Base-by-base conservation (phyloP, 1,140 invertebrate species). In the Leptinotarsa undecemlineata region DNA sequence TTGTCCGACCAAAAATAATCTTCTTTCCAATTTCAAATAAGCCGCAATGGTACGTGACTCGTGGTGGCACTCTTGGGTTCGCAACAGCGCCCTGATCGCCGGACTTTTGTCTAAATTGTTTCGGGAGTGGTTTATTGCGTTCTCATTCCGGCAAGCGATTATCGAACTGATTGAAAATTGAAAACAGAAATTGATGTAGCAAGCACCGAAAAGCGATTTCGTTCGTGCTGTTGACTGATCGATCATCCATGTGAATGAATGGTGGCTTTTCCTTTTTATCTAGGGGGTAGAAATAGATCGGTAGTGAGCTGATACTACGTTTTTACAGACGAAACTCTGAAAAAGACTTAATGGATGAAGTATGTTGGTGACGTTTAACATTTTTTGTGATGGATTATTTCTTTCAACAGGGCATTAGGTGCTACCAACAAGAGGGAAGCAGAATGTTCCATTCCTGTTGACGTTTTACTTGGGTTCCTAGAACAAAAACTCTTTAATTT, bases 111-210 rank as follows among this genome's bases (percentile, higher is more conserved):
- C n/a, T 57, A 19, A 57, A 57, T 57, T 57, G 51, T 57, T 57
- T 57, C 51, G n/a, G 51, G 51, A 57, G 51, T 19, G 15, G 51
- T 19, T 57, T 19, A 19, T 19, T 57, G 51, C 51, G 6, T 17
- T 57, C n/a, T 57, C 51, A 57, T 15, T 57, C 51, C 51, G 51
- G 17, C 17, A 17, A 19, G 51, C 51, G 51, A 17, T 57, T 57
- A 57, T 57, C 15, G 51, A 57, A 57, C 51, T 57, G 15, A 57
- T 57, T 57, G 51, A 57, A 57, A 57, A 57, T 57, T 57, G 51
- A 57, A 17, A 57, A 57, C n/a, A 42, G 51, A 14, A 17, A 57
- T 57, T 57, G 51, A 57, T 19, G 17, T 57, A 19, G n/a, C 51
- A 17, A 19, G 51, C 51, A 57, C 2, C 15, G 17, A 57, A 57